Percentiles rank a stretch among this genome's conserved stretches.
phyloP scores from a whole-genome alignment of 2,888 invertebrate species.

The Disparrhopalites patrizii region DNA sequence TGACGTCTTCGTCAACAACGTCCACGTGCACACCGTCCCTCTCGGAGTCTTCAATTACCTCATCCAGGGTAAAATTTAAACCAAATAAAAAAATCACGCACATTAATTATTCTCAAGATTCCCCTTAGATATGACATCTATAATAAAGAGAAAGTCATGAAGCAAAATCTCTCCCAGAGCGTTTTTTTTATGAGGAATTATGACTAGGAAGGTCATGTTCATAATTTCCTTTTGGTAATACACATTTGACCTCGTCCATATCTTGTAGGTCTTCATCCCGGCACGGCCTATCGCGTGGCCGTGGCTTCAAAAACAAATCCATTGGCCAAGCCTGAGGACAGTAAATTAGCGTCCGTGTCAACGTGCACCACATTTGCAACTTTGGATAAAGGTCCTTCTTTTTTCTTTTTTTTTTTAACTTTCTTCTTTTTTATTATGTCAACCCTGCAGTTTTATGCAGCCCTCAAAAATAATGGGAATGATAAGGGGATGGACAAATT shows the following conservation, averaged over 20 bases:
- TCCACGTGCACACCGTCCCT: background rate
- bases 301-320: background rate
- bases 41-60: background rate
- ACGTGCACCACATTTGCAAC: background rate
- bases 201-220: background rate
- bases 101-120: too few relatives aligned
- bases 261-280: background rate
- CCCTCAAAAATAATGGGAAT: too few relatives aligned
- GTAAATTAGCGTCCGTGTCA: background rate
- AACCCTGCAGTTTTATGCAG: too few relatives aligned
- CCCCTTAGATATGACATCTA: too few relatives aligned
- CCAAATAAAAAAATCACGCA: too few relatives aligned
- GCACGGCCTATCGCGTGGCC: conserved; percentile 1
- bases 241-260: background rate
- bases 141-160: too few relatives aligned
- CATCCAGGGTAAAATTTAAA: conserved; percentile 11
- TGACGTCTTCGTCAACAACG: background rate
- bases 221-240: background rate
- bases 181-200: background rate
- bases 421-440: background rate
- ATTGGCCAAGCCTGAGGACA: background rate
- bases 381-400: background rate
- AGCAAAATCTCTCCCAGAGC: too few relatives aligned
- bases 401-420: background rate
- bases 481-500: too few relatives aligned